Evolutionary conservation across 2,113 vertebrate genomes (phyloP), one percentile per base, ranked within the genome.

Genomic region (Propithecus coquereli): DNA sequence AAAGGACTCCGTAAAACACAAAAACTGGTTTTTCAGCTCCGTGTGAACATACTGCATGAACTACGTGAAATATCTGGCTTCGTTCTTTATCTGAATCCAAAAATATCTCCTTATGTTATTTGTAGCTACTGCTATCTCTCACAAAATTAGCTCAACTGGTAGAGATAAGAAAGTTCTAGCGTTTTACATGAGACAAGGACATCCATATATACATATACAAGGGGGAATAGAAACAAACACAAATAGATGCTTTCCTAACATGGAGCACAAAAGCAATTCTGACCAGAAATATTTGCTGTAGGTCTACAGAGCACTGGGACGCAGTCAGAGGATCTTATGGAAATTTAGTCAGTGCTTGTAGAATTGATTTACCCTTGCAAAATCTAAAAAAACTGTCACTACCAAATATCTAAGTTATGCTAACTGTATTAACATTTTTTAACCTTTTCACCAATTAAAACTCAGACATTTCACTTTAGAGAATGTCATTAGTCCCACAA

Each of bases 31-130:
- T 94, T 96, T 87, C 32, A 90, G 81, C 43, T 83, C 85, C 37
- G n/a, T 76, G 77, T 92, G 90, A 81, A 87, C 77, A 74, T 25
- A 68, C 43, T 91, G 79, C 54, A 91, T 86, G 82, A 43, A 92
- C 34, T 65, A 70, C 47, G 86, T 80, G 57, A 94, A 94, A 89
- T 96, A 52, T 89, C 92, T 95, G 71, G 71, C 77, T 96, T 88
- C 23, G 32, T 74, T 92, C 79, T 74, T 11, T 65, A n/a, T 92
- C 94, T 96, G 63, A 93, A 96, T 96, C 85, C 65, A 95, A 96
- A 97, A 96, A 91, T 97, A 94, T 65, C 71, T 89, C 90, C 95
- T 85, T 93, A 77, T 97, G 90, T 88, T 97, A 94, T 86, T 85
- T 95, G 87, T 68, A 54, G 27, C 93, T 95, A 76, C 81, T 97